Conservation (phyloP, 2,113 vertebrate genomes). For the Chlorocebus sabaeus region DNA sequence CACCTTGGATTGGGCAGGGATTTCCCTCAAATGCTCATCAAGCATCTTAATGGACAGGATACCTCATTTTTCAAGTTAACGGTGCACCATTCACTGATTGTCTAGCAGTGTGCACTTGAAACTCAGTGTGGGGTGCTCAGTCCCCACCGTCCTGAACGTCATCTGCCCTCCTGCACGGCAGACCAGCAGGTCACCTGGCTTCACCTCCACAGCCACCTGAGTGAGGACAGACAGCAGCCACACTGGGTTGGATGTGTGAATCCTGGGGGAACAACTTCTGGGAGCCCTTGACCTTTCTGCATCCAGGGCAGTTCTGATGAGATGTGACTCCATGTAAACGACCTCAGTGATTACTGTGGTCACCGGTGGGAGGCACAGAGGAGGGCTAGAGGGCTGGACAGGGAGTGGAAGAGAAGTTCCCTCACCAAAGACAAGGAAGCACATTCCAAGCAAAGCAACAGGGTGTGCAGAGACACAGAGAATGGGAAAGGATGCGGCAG, state of each 20-base stretch:
- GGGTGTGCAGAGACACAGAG: background rate
- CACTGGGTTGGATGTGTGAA: too few relatives aligned
- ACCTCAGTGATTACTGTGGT: background rate
- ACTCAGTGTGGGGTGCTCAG: too few relatives aligned
- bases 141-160: background rate
- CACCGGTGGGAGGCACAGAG: background rate
- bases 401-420: background rate
- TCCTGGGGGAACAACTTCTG: background rate
- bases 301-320: background rate
- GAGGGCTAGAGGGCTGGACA: background rate
- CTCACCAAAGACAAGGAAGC: background rate
- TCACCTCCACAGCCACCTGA: background rate
- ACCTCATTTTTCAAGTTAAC: background rate
- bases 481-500: background rate
- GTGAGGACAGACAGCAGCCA: background rate
- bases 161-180: fast-evolving
- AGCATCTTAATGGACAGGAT: fast-evolving
- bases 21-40: background rate
- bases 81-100: fast-evolving
- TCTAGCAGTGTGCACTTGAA: background rate
- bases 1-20: background rate
- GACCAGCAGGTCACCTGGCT: background rate
- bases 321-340: too few relatives aligned
- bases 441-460: background rate
- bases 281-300: background rate